Percentiles rank a stretch among this genome's conserved stretches.
These are phyloP conservation scores for Echiichthys vipera DNA, from an alignment of 2,797 vertebrate species.

Conservation along the genomic window DNA sequence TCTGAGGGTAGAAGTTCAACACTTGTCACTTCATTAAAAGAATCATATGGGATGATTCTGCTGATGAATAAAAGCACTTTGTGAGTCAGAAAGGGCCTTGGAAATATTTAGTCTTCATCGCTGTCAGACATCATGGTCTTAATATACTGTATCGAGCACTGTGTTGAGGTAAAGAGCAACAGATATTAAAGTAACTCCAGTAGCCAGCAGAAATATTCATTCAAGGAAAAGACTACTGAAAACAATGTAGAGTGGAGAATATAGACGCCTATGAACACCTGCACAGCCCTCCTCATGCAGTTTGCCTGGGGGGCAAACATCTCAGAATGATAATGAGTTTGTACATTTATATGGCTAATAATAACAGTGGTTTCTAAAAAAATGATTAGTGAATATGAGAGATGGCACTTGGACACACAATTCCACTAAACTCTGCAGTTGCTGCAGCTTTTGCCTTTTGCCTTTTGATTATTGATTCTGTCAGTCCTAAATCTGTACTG, in stretches of 20 bases:
- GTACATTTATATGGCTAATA: background rate
- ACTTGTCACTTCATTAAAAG: constrained; percentile 60
- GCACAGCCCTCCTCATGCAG: background rate
- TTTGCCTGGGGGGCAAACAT: no score
- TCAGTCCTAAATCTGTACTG: no score
- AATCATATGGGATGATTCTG: constrained; percentile 48
- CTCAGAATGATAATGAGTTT: background rate
- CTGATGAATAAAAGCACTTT: constrained; percentile 40
- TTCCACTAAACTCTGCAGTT: constrained; percentile 21
- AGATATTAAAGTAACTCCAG: background rate
- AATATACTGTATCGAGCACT: background rate
- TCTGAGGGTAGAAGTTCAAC: constrained; percentile 52
- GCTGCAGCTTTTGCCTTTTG: constrained; percentile 36
- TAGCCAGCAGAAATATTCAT: background rate
- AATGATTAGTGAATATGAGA: background rate
- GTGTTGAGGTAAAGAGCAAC: constrained; percentile 10
- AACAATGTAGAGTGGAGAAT: background rate
- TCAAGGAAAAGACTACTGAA: background rate
- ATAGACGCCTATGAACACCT: constrained; percentile 9
- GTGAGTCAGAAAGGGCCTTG: constrained; percentile 66
- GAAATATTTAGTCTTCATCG: constrained; percentile 50
- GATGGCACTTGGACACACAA: background rate
- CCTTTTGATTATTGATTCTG: no score
- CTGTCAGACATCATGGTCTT: constrained; percentile 19
- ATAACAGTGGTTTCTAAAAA: background rate